Percentiles rank a stretch among this genome's conserved stretches.
These are phyloP conservation scores for Vulpes lagopus DNA, from an alignment of 2,113 vertebrate genomes.

Conservation along the genomic window DNA sequence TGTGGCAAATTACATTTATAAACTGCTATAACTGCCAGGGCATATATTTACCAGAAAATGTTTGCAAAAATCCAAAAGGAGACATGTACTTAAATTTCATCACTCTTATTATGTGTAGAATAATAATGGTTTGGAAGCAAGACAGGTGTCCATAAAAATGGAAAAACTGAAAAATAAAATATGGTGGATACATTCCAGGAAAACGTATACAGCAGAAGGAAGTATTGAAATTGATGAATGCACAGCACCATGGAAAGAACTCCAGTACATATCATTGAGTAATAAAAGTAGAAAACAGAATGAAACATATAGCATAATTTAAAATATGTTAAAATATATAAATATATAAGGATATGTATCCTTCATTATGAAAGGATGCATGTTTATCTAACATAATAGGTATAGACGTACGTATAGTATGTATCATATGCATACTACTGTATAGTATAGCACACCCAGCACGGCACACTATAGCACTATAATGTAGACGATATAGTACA, in stretches of 20 bases:
- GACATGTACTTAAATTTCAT: neutral
- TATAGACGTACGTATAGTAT: neutral
- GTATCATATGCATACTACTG: neutral
- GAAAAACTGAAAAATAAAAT: neutral
- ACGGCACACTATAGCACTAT: neutral
- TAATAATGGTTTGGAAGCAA: neutral
- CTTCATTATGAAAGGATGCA: neutral
- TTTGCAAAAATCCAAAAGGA: neutral
- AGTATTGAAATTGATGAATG: neutral
- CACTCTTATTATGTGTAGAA: neutral
- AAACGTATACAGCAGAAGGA: neutral
- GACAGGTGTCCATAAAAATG: neutral
- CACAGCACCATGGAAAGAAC: neutral
- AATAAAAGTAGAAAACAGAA: neutral
- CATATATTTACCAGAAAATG: neutral
- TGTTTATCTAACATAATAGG: too few species aligned
- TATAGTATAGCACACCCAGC: neutral
- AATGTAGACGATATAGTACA: neutral
- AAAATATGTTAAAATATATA: neutral
- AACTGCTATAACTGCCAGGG: too few species aligned
- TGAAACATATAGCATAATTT: neutral
- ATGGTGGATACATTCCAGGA: neutral
- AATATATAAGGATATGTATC: neutral
- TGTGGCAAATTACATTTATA: neutral
- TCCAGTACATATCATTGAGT: neutral